Conservation (phyloP, 2,797 vertebrate genomes). For the Halcyon smyrnensis region DNA sequence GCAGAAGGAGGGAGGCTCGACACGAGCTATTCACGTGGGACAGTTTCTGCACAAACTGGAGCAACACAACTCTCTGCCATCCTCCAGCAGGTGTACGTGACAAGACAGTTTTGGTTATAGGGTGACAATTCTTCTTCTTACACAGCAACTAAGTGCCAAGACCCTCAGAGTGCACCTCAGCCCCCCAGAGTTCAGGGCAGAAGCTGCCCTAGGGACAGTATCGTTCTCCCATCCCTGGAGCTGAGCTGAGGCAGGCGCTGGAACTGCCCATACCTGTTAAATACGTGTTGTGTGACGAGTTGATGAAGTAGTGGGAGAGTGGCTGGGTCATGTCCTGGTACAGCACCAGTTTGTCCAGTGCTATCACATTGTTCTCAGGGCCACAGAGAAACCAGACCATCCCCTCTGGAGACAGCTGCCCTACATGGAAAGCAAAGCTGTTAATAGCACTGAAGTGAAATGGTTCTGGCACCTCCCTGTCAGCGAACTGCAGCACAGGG, state of each 20-base stretch:
- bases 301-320: constrained; percentile 94
- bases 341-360: constrained; percentile 86
- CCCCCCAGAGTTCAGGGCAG: not conserved
- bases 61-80: not conserved
- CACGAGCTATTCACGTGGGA: fast-evolving
- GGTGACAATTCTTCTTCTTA: not conserved
- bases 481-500: too few species aligned
- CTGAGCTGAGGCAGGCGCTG: not conserved
- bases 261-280: constrained; percentile 86
- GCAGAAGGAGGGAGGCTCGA: not conserved
- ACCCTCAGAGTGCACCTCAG: not conserved
- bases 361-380: constrained; percentile 89
- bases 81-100: not conserved
- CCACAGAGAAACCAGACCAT: constrained; percentile 92
- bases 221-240: fast-evolving
- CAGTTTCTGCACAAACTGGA: not conserved
- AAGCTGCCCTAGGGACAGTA: fast-evolving
- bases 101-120: not conserved
- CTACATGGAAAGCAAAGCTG: constrained; percentile 68
- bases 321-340: constrained; percentile 95
- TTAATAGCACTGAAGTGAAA: not conserved
- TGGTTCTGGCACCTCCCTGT: not conserved
- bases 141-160: not conserved
- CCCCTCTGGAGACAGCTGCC: constrained; percentile 93
- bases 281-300: constrained; percentile 98